These are phyloP conservation scores for Plusia festucae DNA, from an alignment of 2,888 invertebrate species.

Conservation along the genomic window DNA sequence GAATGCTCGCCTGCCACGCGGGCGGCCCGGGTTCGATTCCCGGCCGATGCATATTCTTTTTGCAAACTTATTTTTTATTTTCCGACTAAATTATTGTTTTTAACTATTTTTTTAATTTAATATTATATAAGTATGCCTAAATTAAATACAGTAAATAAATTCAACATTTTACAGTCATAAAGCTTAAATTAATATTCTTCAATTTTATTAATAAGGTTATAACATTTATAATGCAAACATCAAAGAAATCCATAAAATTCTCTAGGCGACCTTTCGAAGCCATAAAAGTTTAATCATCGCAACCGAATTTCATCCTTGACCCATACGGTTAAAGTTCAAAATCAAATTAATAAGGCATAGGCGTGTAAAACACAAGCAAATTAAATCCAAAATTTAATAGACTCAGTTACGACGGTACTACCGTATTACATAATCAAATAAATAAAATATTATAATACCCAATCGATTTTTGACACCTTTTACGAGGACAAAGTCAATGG, in stretches of 20 bases:
- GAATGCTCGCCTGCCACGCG: slow-evolving; percentile 89
- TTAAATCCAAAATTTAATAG: slow-evolving; percentile 19
- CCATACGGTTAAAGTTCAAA: rapidly evolving
- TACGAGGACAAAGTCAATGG: not conserved
- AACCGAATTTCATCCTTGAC: slow-evolving; percentile 9
- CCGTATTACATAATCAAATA: slow-evolving; percentile 25
- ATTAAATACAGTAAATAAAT: too few species aligned
- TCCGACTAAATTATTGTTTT: too few species aligned
- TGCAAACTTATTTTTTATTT: too few species aligned
- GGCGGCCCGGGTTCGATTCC: slow-evolving; percentile 85
- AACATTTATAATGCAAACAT: slow-evolving; percentile 20
- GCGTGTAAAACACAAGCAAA: slow-evolving; percentile 22
- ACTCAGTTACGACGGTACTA: slow-evolving; percentile 34
- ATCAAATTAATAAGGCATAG: not conserved
- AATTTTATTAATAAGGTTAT: slow-evolving; percentile 28
- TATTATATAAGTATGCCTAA: too few species aligned
- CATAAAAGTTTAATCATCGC: slow-evolving; percentile 15
- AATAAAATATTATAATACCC: not conserved
- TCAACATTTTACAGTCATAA: slow-evolving; percentile 10
- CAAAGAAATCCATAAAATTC: slow-evolving; percentile 30
- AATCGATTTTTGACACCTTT: slow-evolving; percentile 1
- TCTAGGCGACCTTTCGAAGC: slow-evolving; percentile 13
- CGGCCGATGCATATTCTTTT: slow-evolving; percentile 76
- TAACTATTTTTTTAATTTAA: too few species aligned
- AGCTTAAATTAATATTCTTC: slow-evolving; percentile 16